A percentile compares a stretch with the other conserved stretches of the same genome.
Conservation (phyloP, 1,140 invertebrate genomes). For the Tetranychus urticae region DNA sequence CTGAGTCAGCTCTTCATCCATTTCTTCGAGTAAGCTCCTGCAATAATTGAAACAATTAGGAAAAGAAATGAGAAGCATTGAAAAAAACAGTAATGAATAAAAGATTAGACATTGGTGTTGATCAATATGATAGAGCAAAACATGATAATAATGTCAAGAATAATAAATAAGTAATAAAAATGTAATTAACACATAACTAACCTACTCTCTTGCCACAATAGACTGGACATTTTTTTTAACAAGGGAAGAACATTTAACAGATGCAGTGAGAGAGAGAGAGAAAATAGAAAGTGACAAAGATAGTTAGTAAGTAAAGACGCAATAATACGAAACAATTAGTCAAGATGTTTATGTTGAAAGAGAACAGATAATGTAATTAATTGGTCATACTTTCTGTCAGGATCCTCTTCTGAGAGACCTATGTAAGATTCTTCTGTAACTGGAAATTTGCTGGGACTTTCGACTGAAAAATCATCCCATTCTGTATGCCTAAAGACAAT, state of each 20-base stretch:
- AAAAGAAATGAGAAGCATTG: not conserved
- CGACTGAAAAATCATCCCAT: no score
- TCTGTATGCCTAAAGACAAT: no score
- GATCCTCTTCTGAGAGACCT: no score
- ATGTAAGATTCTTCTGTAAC: no score
- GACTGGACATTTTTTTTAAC: not conserved
- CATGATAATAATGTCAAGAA: not conserved
- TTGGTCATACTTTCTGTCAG: no score
- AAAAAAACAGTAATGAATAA: not conserved
- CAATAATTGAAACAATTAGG: not conserved
- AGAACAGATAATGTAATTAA: not conserved
- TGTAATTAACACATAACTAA: not conserved
- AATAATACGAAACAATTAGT: no score
- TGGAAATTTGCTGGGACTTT: no score
- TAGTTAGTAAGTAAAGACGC: slow-evolving; percentile 6
- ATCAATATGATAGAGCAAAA: not conserved
- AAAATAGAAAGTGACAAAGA: slow-evolving; percentile 11
- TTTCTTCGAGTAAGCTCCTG: slow-evolving; percentile 20
- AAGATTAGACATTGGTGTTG: no score
- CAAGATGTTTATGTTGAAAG: slow-evolving; percentile 12
- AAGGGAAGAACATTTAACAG: not conserved
- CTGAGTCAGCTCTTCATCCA: slow-evolving; percentile 22
- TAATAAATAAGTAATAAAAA: not conserved
- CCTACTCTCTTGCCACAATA: slow-evolving; percentile 1
- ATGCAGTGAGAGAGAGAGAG: not conserved